Conservation (phyloP, 2,113 vertebrate genomes). For the Ammodramus savannarum region DNA sequence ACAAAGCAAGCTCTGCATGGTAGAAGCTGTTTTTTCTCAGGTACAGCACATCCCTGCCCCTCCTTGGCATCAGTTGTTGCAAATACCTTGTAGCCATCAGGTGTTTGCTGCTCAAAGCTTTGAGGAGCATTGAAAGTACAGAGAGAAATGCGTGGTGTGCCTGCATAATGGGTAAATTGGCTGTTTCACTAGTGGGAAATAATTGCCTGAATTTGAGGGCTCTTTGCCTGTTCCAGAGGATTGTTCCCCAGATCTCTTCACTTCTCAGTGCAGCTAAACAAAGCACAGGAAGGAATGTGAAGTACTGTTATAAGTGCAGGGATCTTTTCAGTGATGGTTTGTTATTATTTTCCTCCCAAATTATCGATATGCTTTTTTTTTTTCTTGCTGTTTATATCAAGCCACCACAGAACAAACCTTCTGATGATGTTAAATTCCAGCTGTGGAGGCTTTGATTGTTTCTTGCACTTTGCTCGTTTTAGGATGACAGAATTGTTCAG, state of each 20-base stretch:
- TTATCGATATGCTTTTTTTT: not conserved
- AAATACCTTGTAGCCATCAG: not conserved
- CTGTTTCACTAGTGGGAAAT: not conserved
- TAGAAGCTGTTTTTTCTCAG: not conserved
- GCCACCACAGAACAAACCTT: accelerated
- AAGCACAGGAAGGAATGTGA: not conserved
- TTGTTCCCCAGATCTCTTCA: not conserved
- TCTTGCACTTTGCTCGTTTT: not conserved
- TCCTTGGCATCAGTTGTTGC: not conserved
- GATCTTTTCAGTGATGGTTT: not conserved
- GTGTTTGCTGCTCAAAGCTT: not conserved
- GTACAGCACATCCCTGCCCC: not conserved
- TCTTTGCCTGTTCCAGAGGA: not conserved
- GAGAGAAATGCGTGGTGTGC: not conserved
- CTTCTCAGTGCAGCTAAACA: not conserved
- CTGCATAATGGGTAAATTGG: not conserved
- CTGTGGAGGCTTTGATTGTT: not conserved
- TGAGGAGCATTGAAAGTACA: not conserved
- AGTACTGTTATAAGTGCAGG: not conserved
- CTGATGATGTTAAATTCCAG: not conserved
- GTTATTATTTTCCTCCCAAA: not conserved
- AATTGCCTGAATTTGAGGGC: not conserved
- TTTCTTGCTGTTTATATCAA: not conserved
- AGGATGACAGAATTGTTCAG: not conserved
- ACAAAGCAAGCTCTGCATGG: not conserved